These are phyloP conservation scores for Picus viridis DNA, from an alignment of 2,797 vertebrate genomes.

Conservation along the genomic window DNA sequence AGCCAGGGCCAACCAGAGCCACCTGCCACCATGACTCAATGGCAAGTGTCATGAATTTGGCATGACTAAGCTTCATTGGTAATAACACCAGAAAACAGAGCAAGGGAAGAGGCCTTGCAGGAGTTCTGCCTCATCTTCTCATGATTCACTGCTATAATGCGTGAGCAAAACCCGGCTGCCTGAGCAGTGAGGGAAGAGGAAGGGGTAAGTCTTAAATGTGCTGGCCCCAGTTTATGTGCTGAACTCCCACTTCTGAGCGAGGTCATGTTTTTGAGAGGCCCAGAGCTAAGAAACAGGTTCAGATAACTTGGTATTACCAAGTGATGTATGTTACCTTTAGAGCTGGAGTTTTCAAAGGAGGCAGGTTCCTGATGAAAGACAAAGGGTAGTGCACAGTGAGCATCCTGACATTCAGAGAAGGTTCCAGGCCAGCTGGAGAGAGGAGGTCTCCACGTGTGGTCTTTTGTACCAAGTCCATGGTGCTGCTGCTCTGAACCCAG, in stretches of 20 bases:
- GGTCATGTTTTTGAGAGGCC: not conserved
- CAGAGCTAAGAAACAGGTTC: not conserved
- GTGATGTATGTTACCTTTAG: not conserved
- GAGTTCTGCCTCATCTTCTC: not conserved
- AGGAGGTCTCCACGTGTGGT: not conserved
- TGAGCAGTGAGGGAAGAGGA: not conserved
- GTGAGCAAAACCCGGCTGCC: not conserved
- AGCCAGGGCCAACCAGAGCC: not conserved
- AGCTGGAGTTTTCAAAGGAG: not conserved
- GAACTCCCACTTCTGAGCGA: not conserved
- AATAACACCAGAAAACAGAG: not conserved
- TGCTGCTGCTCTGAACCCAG: not conserved
- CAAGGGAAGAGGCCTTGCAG: not conserved
- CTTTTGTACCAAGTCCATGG: not conserved
- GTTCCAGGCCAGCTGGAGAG: not conserved
- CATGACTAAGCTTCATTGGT: not conserved
- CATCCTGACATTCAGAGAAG: not conserved
- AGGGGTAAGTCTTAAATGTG: not conserved
- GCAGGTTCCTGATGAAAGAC: not conserved
- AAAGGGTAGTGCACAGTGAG: not conserved
- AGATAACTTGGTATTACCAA: not conserved
- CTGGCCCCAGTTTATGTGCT: not conserved
- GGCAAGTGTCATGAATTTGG: not conserved
- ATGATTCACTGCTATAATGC: not conserved
- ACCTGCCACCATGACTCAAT: conserved; percentile 17